Percentiles rank a stretch among this genome's conserved stretches.
phyloP scores from a whole-genome alignment of 2,113 vertebrate genomes.

The Marmota monax region DNA sequence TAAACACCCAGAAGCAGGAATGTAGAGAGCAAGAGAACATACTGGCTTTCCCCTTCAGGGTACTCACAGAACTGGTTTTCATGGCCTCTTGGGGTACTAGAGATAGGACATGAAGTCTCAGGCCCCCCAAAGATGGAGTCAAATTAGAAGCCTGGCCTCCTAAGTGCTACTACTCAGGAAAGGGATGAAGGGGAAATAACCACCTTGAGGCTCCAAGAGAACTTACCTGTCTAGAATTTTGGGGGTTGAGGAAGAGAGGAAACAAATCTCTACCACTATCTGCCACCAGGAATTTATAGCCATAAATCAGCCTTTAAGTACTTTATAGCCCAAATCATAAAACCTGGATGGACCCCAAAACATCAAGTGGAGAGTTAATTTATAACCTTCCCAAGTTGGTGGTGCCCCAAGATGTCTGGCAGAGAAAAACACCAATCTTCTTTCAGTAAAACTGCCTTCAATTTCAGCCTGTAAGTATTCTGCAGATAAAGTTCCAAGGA shows the following conservation, averaged over 20 bases:
- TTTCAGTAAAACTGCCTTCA: background rate
- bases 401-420: background rate
- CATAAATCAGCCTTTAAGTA: background rate
- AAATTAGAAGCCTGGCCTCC: background rate
- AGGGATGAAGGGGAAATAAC: background rate
- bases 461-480: background rate
- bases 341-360: background rate
- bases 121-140: background rate
- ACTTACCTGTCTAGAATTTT: background rate
- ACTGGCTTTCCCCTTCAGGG: background rate
- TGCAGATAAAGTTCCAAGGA: constrained; percentile 10
- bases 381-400: background rate
- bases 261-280: background rate
- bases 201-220: background rate
- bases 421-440: background rate
- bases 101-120: background rate
- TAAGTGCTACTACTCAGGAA: background rate
- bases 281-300: background rate
- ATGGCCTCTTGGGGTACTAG: background rate
- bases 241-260: background rate
- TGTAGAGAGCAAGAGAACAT: background rate
- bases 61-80: background rate
- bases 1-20: background rate
- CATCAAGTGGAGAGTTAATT: constrained; percentile 13
- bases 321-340: background rate